phyloP scores from a whole-genome alignment of 2,797 vertebrate genomes.

The Cyclura pinguis region DNA sequence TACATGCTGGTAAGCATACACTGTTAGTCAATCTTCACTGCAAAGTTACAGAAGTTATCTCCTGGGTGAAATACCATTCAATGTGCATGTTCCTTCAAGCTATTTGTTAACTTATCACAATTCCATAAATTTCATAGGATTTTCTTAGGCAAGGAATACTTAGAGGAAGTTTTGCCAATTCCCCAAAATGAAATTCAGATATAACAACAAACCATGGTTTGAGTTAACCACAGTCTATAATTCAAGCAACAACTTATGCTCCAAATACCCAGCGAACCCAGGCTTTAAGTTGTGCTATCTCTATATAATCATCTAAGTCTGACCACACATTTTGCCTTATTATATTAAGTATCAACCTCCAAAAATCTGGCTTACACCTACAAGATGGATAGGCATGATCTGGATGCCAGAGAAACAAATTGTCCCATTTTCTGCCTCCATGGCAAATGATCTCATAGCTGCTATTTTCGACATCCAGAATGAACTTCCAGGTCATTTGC shows the following conservation, averaged over 20 bases:
- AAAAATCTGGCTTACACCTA: too few species aligned
- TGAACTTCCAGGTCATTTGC: too few species aligned
- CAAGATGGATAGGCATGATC: too few species aligned
- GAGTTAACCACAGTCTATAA: background rate
- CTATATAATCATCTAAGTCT: background rate
- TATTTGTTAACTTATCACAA: too few species aligned
- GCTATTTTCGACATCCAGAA: too few species aligned
- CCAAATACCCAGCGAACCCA: background rate
- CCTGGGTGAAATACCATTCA: slow-evolving; percentile 25
- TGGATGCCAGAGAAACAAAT: too few species aligned
- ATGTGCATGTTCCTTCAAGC: too few species aligned
- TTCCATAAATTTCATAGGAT: too few species aligned
- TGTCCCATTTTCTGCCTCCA: too few species aligned
- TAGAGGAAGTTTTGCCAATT: too few species aligned
- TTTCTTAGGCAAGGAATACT: too few species aligned
- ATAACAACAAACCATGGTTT: background rate
- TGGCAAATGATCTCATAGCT: too few species aligned
- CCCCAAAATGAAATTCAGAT: background rate
- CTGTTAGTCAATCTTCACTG: background rate
- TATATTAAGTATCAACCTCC: background rate
- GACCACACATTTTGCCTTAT: background rate
- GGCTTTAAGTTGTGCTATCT: background rate
- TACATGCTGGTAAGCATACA: background rate
- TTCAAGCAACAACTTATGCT: background rate
- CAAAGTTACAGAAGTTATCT: slow-evolving; percentile 30